A percentile compares a stretch with the other conserved stretches of the same genome.
Evolutionary conservation across 2,888 invertebrate species (phyloP).

Genomic region (Anoplius nigerrimus): DNA sequence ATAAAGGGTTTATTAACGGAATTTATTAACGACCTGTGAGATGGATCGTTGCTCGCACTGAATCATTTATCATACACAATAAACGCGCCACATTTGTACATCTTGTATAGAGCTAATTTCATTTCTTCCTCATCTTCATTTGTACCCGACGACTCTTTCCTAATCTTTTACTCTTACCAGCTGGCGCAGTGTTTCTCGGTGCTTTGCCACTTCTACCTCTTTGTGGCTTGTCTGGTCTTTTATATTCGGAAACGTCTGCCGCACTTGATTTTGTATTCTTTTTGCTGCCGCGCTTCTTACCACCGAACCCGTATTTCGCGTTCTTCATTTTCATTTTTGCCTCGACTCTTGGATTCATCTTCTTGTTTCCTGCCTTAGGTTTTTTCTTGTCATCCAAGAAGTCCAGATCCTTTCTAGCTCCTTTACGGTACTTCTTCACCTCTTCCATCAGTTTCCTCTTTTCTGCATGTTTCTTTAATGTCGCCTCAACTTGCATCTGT

Average conservation of each 20-base stretch:
- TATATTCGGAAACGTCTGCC: constrained; percentile 80
- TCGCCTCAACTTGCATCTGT: constrained; percentile 89
- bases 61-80: no score
- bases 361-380: constrained; percentile 37
- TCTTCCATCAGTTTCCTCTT: constrained; percentile 94
- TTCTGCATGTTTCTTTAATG: constrained; percentile 90
- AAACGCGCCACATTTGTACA: no score
- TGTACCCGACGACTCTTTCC: constrained; percentile 76
- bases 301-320: constrained; percentile 95
- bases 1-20: no score
- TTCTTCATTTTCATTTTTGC: constrained; percentile 84
- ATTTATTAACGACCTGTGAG: no score
- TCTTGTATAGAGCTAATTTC: not conserved
- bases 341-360: constrained; percentile 61
- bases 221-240: constrained; percentile 64
- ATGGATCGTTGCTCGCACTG: no score
- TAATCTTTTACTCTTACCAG: constrained; percentile 62
- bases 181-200: constrained; percentile 33
- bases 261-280: constrained; percentile 89
- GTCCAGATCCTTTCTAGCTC: constrained; percentile 86
- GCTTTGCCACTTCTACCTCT: constrained; percentile 34
- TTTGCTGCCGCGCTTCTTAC: constrained; percentile 94
- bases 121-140: constrained; percentile 73
- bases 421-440: constrained; percentile 94
- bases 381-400: constrained; percentile 84